phyloP scores from a whole-genome alignment of 2,888 invertebrate genomes.

The Vannuccia rotundouncinata region DNA sequence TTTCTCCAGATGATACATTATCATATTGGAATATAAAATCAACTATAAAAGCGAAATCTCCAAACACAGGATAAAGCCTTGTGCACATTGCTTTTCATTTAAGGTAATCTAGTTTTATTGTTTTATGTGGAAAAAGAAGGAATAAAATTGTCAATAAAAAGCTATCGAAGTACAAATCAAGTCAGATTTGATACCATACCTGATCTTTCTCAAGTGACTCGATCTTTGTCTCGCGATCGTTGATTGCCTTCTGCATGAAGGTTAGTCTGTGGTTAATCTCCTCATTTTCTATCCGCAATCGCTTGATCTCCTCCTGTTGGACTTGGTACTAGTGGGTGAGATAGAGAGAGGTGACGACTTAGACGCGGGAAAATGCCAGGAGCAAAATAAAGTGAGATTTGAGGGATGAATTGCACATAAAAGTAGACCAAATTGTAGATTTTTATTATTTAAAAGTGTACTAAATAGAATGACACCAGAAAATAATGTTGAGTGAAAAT shows the following conservation, averaged over 20 bases:
- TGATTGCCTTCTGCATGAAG: constrained; percentile 38
- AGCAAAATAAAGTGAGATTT: too few relatives aligned
- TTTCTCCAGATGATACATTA: too few relatives aligned
- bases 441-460: too few relatives aligned
- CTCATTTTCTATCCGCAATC: constrained; percentile 38
- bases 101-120: not conserved
- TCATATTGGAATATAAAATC: too few relatives aligned
- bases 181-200: too few relatives aligned
- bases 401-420: too few relatives aligned
- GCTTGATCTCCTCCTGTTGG: constrained; percentile 38
- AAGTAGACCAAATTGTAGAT: too few relatives aligned
- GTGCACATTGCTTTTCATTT: not conserved
- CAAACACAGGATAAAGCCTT: not conserved
- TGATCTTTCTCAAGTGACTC: constrained; percentile 37
- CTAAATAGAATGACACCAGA: too few relatives aligned
- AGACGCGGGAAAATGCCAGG: too few relatives aligned
- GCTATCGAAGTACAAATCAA: too few relatives aligned
- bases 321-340: constrained; percentile 11
- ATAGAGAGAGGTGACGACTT: not conserved
- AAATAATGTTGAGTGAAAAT: too few relatives aligned
- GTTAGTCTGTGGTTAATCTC: constrained; percentile 36
- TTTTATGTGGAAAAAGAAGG: not conserved
- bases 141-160: not conserved
- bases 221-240: constrained; percentile 28
- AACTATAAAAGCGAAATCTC: too few relatives aligned